Evolutionary conservation across 2,797 vertebrate genomes (phyloP), one percentile per base, ranked within the genome.

Genomic region (Poeciliopsis gracilis): DNA sequence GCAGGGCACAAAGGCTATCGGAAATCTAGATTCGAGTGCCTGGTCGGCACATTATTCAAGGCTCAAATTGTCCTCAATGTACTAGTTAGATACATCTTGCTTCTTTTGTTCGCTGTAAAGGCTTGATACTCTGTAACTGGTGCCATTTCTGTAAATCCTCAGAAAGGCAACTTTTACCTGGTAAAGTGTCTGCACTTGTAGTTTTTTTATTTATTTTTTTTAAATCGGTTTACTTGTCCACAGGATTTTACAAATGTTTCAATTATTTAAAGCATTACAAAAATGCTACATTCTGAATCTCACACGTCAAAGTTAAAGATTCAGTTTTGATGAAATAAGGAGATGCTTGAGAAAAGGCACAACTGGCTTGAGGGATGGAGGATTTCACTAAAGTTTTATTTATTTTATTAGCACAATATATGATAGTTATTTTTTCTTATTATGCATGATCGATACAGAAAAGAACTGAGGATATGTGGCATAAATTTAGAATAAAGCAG

Each of bases 21-120:
- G 25, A 36, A 7, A 13, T 66, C 72, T 61, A 67, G 49, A 63
- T 73, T 78, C 78, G 73, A 49, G 63, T 69, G 61, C 66, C 41
- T 36, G 9, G 13, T 51, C 71, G 46, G 0, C 41, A 73, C 72
- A 79, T 71, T 61, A 77, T 47, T 28, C 72, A 10, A 72, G 16
- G 25, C 53, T 59, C 67, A 51, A 76, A 55, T 30, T 73, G 47
- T 73, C 9, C 67, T 70, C 67, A 36, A 74, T 79, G 25, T 46
- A 11, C 53, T 38, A 13, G 43, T 76, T 55, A 15, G 36, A 79
- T 41, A 51, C 49, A 59, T 63, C 0, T 5, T 25, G 18, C 66
- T 63, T 66, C 12, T 70, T 3, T 74, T 85, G 45, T 82, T 82
- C 47, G 45, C 20, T 15, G 7, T 73, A 57, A 73, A 38, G 55